A percentile compares a stretch with the other conserved stretches of the same genome.
phyloP scores from a whole-genome alignment of 2,113 vertebrate species.

The Engraulis encrasicolus region DNA sequence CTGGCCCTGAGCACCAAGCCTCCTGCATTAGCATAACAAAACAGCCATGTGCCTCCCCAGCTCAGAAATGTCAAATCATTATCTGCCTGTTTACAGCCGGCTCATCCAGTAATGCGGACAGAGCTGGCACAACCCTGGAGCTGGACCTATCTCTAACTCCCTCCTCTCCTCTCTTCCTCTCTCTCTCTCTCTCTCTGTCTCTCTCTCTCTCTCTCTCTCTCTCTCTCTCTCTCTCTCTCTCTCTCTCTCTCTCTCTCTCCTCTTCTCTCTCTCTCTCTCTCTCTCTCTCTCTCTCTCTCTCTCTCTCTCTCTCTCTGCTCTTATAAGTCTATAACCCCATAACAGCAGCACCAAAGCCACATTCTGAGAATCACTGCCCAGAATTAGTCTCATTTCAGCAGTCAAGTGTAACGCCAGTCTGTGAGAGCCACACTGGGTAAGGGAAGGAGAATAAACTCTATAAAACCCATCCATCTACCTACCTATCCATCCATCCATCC shows the following conservation, averaged over 20 bases:
- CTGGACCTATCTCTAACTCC: too few species aligned
- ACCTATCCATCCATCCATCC: too few species aligned
- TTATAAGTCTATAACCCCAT: too few species aligned
- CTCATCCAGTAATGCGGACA: background rate
- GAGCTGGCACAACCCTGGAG: background rate
- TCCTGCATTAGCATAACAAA: slow-evolving; percentile 11
- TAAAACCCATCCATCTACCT: too few species aligned
- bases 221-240: too few species aligned
- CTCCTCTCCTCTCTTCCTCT: too few species aligned
- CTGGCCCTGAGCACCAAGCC: background rate
- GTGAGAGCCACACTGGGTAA: background rate
- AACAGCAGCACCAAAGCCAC: background rate
- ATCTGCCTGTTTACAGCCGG: slow-evolving; percentile 6
- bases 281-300: too few species aligned
- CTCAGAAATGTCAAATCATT: slow-evolving; percentile 12
- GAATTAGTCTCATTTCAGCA: background rate
- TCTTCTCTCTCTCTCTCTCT: background rate
- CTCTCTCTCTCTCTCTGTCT: too few species aligned
- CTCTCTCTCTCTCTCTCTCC: too few species aligned
- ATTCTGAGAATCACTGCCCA: background rate
- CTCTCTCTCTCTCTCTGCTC: background rate
- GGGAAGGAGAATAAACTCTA: too few species aligned
- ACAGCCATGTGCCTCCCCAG: background rate
- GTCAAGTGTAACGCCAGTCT: background rate
- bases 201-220: too few species aligned